Evolutionary conservation across 2,888 invertebrate species (phyloP), one percentile per base, ranked within the genome.

Genomic region (Cantharis rufa): DNA sequence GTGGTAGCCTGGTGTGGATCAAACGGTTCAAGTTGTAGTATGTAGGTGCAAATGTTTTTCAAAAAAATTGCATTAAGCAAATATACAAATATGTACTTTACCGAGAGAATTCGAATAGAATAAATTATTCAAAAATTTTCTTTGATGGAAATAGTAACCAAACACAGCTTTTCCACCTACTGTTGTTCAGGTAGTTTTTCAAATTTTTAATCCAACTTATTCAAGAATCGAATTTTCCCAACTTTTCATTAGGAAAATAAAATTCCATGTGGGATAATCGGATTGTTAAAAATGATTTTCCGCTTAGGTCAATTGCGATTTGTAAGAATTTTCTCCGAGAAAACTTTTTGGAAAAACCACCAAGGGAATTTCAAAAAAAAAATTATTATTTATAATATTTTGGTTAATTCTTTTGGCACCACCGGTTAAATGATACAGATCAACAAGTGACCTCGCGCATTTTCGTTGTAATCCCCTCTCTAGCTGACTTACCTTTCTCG

Each of bases 381-480:
- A 2, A 3, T 5, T 0, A 21, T 21, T 21, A 21, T 28, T 28
- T 10, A 28, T 18, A 18, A 18, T 28, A 48, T 48, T 48, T 48
- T 48, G 4, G 7, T 1, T 13, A 48, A 48, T n/a, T 48, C 48
- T n/a, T 48, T 7, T 1, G 48, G 48, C n/a, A 48, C 48, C 48
- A 48, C 13, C 48, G 48, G 64, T 69, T 70, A 69, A 21, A 70
- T 63, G 63, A 18, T 63, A 76, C 69, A 76, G 81, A 81, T 81
- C 82, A 82, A 82, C 82, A 82, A 82, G 81, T 82, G 81, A 80
- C 80, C 79, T 77, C 79, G 78, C 77, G 75, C 74, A 69, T 72
- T 70, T 71, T 74, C 77, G 72, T 77, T 75, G 72, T 78, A 72
- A 72, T 77, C 78, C 78, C 78, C 74, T 78, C 78, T 72, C 62